Evolutionary conservation across 2,113 vertebrate species (phyloP), one percentile per base, ranked within the genome.

Genomic region (Oxyura jamaicensis): DNA sequence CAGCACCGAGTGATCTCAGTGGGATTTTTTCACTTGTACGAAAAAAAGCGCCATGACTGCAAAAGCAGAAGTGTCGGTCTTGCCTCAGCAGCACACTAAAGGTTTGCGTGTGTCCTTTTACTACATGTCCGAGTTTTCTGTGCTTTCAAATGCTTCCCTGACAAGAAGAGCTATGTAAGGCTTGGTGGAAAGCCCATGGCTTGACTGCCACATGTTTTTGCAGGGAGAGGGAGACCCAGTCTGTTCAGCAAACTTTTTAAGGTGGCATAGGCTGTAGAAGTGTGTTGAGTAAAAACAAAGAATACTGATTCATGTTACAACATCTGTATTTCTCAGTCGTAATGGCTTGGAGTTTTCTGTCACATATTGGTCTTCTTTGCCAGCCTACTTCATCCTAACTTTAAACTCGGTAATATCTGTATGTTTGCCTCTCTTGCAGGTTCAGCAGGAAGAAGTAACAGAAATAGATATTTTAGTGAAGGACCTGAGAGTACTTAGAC

Each of bases 381-480:
- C 79, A 88, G 52, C 48, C 18, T 78, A 13, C 33, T 89, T 88
- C 59, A 17, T 52, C 83, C 29, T 80, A 50, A 25, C 77, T 90
- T 88, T 90, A 67, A 95, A 83, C 35, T 93, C 33, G 41, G 39
- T 56, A 25, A 69, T 39, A 39, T 22, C 20, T 3, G 46, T 17
- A 6, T 71, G 60, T 58, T 83, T 93, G 66, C 83, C 86, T 94
- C 82, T 96, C 92, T 96, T 56, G 75, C 77, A 99, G 99, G 98
- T 98, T 93, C 98, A 99, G 88, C 99, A 99, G 96, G 98, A 98
- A 73, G 98, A 99, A 58, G 98, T 99, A 93, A 98, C 97, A 94
- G 99, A 99, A 97, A 97, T 99, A 93, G 98, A 98, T 90, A 98
- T 99, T 95, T 97, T 99, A 91, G 97, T 99, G 92, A 99, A 98